These are phyloP conservation scores for Euleptes europaea DNA, from an alignment of 2,113 vertebrate genomes.

Conservation along the genomic window DNA sequence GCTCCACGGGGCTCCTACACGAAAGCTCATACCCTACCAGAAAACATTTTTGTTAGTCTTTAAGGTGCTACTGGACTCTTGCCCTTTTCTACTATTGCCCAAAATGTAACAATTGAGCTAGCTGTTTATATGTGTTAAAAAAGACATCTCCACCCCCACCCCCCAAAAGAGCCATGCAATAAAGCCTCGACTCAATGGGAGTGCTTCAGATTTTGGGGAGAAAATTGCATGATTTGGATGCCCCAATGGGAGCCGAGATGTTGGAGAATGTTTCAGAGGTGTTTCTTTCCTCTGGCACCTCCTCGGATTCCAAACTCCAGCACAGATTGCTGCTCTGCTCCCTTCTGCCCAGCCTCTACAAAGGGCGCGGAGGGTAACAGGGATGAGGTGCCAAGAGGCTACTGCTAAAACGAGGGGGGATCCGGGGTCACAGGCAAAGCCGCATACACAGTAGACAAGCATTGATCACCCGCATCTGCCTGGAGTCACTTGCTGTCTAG, in stretches of 20 bases:
- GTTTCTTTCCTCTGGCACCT: neutral
- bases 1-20: too few species aligned
- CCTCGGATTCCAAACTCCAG: neutral
- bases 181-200: too few species aligned
- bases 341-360: neutral
- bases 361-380: neutral
- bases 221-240: too few species aligned
- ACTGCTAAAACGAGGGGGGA: neutral
- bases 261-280: neutral
- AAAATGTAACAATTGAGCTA: too few species aligned
- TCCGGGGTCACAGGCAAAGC: neutral
- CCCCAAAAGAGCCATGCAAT: too few species aligned
- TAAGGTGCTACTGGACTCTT: too few species aligned
- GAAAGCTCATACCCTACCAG: too few species aligned
- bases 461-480: neutral
- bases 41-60: too few species aligned
- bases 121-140: neutral
- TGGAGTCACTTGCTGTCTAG: neutral
- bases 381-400: neutral
- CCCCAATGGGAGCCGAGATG: neutral
- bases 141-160: too few species aligned
- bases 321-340: neutral
- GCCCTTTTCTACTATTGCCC: too few species aligned
- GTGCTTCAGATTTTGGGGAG: too few species aligned
- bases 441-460: neutral